Conservation (phyloP, 1,140 invertebrate species). For the Halesus radiatus region DNA sequence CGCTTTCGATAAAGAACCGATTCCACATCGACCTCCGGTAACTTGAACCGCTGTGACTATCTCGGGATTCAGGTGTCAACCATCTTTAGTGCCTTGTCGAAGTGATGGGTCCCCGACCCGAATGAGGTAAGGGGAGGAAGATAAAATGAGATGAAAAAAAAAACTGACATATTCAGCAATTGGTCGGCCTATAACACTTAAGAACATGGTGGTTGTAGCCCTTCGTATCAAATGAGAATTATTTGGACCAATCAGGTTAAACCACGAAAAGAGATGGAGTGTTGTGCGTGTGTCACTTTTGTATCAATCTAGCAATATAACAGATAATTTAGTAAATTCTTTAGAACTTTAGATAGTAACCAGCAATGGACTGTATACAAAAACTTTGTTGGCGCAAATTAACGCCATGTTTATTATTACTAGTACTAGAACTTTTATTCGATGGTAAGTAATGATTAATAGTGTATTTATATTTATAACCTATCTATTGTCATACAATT, state of each 20-base stretch:
- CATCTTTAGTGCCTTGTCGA: no score
- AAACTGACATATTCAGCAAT: no score
- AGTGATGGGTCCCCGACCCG: no score
- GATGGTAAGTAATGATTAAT: constrained; percentile 62
- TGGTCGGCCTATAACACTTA: no score
- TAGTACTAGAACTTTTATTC: constrained; percentile 69
- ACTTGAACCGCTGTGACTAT: no score
- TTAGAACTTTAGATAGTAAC: constrained; percentile 25
- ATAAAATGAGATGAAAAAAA: no score
- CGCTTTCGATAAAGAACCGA: no score
- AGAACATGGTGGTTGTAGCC: background rate
- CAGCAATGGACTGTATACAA: constrained; percentile 44
- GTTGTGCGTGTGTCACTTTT: constrained; percentile 48
- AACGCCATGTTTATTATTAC: constrained; percentile 68
- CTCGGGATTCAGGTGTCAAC: no score
- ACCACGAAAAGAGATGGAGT: constrained; percentile 53
- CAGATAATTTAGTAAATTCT: constrained; percentile 36
- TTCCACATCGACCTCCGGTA: no score
- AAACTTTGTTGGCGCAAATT: constrained; percentile 67
- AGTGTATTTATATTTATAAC: constrained; percentile 28
- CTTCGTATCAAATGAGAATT: constrained; percentile 9
- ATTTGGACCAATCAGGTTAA: constrained; percentile 52
- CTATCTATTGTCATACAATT: constrained; percentile 37
- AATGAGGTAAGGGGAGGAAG: no score
- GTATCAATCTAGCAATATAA: constrained; percentile 41